These are phyloP conservation scores for Callimorpha dominula DNA, from an alignment of 2,888 invertebrate species.

Conservation along the genomic window DNA sequence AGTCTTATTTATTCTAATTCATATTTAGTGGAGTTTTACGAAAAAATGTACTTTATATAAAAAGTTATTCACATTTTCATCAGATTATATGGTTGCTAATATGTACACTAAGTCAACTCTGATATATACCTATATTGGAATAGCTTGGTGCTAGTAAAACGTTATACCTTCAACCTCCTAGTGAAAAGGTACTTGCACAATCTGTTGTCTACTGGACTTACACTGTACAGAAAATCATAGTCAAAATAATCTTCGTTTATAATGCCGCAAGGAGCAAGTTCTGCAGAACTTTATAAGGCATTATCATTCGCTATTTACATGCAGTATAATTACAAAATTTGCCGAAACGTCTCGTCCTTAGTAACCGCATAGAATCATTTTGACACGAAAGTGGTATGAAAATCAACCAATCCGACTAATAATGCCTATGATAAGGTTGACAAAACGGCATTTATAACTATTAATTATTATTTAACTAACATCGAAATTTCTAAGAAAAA, in stretches of 20 bases:
- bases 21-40: neutral
- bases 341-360: neutral
- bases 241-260: no score
- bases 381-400: no score
- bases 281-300: no score
- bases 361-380: no score
- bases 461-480: neutral
- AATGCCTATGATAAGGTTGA: neutral
- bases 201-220: neutral
- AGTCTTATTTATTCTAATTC: slow-evolving; percentile 2
- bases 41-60: neutral
- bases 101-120: no score
- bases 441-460: neutral
- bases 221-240: neutral
- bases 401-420: no score
- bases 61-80: neutral
- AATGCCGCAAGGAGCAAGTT: no score
- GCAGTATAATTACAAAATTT: no score
- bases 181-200: neutral
- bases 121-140: no score
- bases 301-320: no score
- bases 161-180: neutral
- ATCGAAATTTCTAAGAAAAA: neutral
- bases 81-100: neutral
- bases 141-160: no score